These are phyloP conservation scores for Bombus cullumanus DNA, from an alignment of 1,140 invertebrate species.

Conservation along the genomic window DNA sequence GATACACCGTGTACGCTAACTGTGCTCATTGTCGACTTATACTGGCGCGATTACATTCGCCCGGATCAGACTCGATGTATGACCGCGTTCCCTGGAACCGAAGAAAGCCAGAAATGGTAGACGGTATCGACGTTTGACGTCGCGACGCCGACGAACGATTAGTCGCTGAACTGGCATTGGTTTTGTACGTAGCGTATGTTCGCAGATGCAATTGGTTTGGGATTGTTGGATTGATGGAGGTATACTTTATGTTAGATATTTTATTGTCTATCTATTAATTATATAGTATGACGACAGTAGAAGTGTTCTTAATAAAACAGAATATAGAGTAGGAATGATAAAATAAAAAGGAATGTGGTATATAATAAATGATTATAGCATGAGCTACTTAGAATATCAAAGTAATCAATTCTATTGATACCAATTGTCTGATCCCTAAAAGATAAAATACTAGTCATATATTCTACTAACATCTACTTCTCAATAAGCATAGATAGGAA, in stretches of 20 bases:
- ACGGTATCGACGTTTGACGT: constrained; percentile 1
- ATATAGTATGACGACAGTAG: background rate
- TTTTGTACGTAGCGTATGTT: background rate
- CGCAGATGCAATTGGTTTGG: too few species aligned
- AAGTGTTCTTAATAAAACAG: too few species aligned
- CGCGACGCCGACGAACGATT: background rate
- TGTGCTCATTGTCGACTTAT: constrained; percentile 48
- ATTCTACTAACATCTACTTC: background rate
- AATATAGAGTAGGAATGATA: background rate
- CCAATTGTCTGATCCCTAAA: too few species aligned
- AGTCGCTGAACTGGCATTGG: background rate
- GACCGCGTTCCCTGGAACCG: constrained; percentile 1
- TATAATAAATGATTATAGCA: background rate
- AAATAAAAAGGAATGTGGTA: background rate
- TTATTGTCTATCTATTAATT: background rate
- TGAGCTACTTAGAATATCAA: background rate
- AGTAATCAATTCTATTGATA: background rate
- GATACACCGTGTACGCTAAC: constrained; percentile 46
- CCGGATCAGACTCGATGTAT: constrained; percentile 13
- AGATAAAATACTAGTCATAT: too few species aligned
- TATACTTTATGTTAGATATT: background rate
- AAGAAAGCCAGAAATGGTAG: background rate
- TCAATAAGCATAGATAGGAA: background rate
- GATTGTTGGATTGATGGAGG: background rate
- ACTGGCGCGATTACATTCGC: constrained; percentile 31